Evolutionary conservation across 2,888 invertebrate genomes (phyloP), one percentile per base, ranked within the genome.

Genomic region (Boloria euphrosyne): DNA sequence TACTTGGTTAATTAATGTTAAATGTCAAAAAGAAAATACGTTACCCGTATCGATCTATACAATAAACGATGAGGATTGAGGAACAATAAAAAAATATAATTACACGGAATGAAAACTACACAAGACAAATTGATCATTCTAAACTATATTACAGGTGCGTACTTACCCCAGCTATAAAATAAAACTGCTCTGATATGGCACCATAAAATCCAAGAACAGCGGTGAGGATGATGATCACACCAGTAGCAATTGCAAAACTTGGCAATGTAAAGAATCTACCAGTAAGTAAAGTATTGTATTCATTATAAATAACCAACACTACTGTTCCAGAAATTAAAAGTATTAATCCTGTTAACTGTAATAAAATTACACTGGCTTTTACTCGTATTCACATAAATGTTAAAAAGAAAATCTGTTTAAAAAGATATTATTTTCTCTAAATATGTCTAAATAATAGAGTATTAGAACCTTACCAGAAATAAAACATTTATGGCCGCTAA

Each of bases 161-260:
- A 51, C 94, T 93, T 85, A 96, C 96, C 76, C 94, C 95, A 71
- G 95, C 91, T 16, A 96, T 94, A 89, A 97, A 95, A 81, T 96
- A 96, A 80, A 97, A 96, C 81, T 96, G 96, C 82, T 97, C 96
- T 60, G 95, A 95, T 63, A 96, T 90, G 0, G 98, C 97, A 13
- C 97, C 97, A 84, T 97, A 97, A 83, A 97, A 97, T 68, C 97
- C 98, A 67, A 97, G 95, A 79, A 95, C 95, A 0, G 96, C 94
- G 5, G 96, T 94, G 60, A 96, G 78, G 74, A 97, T 93, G 73
- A 96, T 95, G 70, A 96, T 88, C 81, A 75, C 87, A 3, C 95
- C 96, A n/a, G 96, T 93, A 0, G 95, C 93, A 59, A 96, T 94
- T 13, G 95, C 86, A 66, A 95, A 90, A 2, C 93, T 88, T 1